Evolutionary conservation across 2,888 invertebrate genomes (phyloP).

Genomic region (Cheiracanthium punctorium): DNA sequence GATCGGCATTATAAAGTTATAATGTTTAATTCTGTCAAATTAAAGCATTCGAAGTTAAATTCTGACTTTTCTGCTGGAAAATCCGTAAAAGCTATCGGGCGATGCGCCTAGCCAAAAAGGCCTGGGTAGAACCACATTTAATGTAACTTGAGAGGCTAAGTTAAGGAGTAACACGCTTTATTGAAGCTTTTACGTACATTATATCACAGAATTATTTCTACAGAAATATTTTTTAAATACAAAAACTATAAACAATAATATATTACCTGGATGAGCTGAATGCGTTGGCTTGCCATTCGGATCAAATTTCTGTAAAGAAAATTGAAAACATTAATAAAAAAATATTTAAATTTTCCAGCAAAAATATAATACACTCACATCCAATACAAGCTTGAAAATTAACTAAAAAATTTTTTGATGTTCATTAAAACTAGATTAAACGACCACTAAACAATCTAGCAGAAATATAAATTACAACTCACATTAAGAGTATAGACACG

Average conservation of each 20-base stretch:
- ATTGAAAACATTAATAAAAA: too few relatives aligned
- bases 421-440: neutral
- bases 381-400: neutral
- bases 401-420: neutral
- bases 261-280: slow-evolving; percentile 89
- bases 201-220: neutral
- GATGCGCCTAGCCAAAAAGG: too few relatives aligned
- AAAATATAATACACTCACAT: slow-evolving; percentile 68
- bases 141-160: too few relatives aligned
- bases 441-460: slow-evolving; percentile 61
- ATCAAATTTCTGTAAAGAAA: slow-evolving; percentile 84
- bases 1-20: too few relatives aligned
- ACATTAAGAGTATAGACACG: slow-evolving; percentile 88
- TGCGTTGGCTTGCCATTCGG: slow-evolving; percentile 87
- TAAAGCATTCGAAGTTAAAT: too few relatives aligned
- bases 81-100: too few relatives aligned
- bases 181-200: neutral
- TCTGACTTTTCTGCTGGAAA: too few relatives aligned
- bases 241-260: neutral
- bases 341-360: too few relatives aligned
- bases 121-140: too few relatives aligned
- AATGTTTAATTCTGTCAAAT: too few relatives aligned
- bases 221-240: neutral
- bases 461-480: slow-evolving; percentile 77
- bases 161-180: too few relatives aligned